Base-by-base conservation (phyloP, 2,888 invertebrate genomes). In the Liopterus haemorrhoidalis region DNA sequence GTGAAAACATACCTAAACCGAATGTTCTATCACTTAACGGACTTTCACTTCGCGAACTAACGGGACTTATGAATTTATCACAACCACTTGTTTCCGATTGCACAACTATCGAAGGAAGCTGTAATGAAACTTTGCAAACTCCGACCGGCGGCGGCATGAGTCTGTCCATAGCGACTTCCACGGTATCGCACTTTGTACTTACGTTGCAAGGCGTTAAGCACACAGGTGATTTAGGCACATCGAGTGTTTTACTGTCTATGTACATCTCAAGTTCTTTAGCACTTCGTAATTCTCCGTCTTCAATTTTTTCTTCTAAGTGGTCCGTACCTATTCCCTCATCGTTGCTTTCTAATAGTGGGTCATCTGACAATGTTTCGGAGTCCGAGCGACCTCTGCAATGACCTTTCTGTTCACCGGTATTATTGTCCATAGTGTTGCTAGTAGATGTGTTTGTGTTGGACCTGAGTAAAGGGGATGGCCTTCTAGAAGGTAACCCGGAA, bases 271-370 rank as follows among this genome's bases (percentile, higher is more conserved):
- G 59, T 60, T 82, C 81, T 62, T 80, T 81, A 18, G 81, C 80
- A 64, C 79, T 81, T 52, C 78, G 75, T 16, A 74, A 56, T 30
- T 81, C 79, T n/a, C 79, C 79, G 41, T 80, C 81, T 54, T 82
- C 82, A 39, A 81, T 78, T 66, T 81, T 79, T 56, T 83, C 83
- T 46, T 77, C 78, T 11, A 78, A 61, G 52, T 76, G 76, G 64
- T 85, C 85, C 5, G 84, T 83, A 11, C 83, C 82, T 49, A 85
- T 84, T 1, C 85, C 85, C 69, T 85, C 85, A 58, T 85, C 84
- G 56, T 84, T 83, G 0, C 82, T 82, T 63, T 83, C 83, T 30
- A 82, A 58, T 40, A 82, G 65, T 1, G 79, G 78, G 60, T 83
- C 83, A 56, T 84, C 84, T 2, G 83, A 83, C 43, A 82, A 63